phyloP scores from a whole-genome alignment of 2,797 vertebrate species.

The Acomys russatus region DNA sequence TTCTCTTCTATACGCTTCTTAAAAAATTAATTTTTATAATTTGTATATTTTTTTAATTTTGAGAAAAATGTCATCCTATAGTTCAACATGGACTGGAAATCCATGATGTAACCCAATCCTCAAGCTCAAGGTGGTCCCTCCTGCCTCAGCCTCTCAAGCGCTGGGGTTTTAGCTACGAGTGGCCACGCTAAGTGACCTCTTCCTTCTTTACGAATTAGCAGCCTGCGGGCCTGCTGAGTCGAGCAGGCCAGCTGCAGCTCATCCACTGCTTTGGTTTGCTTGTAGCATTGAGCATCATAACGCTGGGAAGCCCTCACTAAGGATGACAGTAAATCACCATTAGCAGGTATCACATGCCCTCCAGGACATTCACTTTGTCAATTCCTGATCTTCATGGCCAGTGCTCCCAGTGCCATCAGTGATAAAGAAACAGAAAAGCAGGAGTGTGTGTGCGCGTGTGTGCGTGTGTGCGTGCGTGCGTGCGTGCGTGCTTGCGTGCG shows the following conservation, averaged over 20 bases:
- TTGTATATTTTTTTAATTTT: background rate
- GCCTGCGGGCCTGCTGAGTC: background rate
- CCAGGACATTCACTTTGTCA: background rate
- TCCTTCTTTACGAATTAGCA: background rate
- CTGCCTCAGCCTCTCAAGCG: accelerated
- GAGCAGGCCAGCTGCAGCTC: background rate
- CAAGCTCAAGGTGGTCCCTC: background rate
- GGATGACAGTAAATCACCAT: background rate
- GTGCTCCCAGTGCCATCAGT: background rate
- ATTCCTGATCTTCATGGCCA: background rate
- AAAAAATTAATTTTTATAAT: background rate
- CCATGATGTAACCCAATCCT: background rate
- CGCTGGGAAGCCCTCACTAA: background rate
- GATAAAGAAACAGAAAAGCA: background rate
- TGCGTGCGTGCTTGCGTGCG: too few species aligned
- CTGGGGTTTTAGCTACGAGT: background rate
- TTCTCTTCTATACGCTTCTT: background rate
- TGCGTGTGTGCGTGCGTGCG: too few species aligned
- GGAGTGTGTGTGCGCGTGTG: accelerated
- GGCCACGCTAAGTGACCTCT: accelerated
- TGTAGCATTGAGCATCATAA: background rate
- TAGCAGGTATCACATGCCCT: background rate
- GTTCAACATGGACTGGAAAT: background rate
- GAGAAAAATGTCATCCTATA: background rate
- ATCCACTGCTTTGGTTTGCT: background rate